Percentiles rank a stretch among this genome's conserved stretches.
Evolutionary conservation across 2,113 vertebrate genomes (phyloP).

Genomic region (Limnothrissa miodon): DNA sequence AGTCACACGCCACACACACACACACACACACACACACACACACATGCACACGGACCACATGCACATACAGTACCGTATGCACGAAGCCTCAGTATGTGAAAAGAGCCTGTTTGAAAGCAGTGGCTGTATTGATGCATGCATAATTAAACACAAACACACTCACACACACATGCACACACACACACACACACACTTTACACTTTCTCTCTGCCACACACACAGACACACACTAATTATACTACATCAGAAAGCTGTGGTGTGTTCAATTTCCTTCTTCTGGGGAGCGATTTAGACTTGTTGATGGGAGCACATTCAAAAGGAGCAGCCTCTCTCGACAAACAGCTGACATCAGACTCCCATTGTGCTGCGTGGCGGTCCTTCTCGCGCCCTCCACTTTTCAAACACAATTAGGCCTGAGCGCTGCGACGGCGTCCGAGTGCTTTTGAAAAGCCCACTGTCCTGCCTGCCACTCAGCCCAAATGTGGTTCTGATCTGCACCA

Average conservation of each 20-base stretch:
- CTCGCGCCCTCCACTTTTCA: conserved; percentile 54
- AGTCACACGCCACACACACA: neutral
- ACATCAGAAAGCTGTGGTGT: neutral
- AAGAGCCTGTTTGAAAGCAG: neutral
- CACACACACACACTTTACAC: neutral
- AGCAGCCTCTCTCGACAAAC: conserved; percentile 42
- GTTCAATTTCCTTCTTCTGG: neutral
- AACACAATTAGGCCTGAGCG: conserved; percentile 57
- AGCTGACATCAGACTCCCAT: conserved; percentile 56
- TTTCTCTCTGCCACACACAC: neutral
- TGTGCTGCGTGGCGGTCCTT: conserved; percentile 44
- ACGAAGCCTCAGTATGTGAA: neutral
- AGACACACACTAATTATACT: neutral
- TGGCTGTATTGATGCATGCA: conserved; percentile 11
- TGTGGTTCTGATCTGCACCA: conserved; percentile 56
- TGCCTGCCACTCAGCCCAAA: conserved; percentile 42
- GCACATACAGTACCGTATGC: neutral
- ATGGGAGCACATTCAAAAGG: conserved; percentile 34
- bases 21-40: neutral
- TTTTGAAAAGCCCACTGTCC: neutral
- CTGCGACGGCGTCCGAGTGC: conserved; percentile 36
- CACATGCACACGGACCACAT: conserved; percentile 17
- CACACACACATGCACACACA: neutral
- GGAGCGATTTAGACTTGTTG: neutral
- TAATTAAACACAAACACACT: conserved; percentile 24